Evolutionary conservation across 2,797 vertebrate genomes (phyloP).

Genomic region (Urosaurus nigricauda): DNA sequence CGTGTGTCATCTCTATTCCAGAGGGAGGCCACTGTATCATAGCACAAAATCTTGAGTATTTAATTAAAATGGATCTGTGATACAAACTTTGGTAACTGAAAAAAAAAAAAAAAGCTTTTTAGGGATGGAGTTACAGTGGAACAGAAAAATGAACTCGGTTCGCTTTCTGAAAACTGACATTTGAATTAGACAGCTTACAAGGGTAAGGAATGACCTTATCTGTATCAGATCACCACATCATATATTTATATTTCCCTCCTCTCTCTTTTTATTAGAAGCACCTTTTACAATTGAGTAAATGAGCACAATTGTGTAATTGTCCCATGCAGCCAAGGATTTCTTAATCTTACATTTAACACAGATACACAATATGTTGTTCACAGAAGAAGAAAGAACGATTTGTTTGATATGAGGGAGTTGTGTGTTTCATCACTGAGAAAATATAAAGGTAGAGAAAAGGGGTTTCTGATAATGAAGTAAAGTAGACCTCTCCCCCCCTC

Average conservation of each 20-base stretch:
- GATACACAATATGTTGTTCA: slow-evolving; percentile 46
- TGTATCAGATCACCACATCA: slow-evolving; percentile 59
- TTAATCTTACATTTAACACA: slow-evolving; percentile 57
- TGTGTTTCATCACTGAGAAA: slow-evolving; percentile 50
- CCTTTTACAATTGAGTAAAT: slow-evolving; percentile 30
- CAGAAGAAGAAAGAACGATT: slow-evolving; percentile 58
- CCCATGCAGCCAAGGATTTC: slow-evolving; percentile 47
- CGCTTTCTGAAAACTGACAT: slow-evolving; percentile 68
- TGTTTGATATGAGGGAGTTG: slow-evolving; percentile 62
- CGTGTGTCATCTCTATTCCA: too few species aligned
- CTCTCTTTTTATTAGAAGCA: slow-evolving; percentile 33
- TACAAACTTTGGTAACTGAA: slow-evolving; percentile 57
- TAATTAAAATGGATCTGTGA: slow-evolving; percentile 64
- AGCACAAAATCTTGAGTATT: slow-evolving; percentile 57
- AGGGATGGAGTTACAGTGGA: slow-evolving; percentile 50
- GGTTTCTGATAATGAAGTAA: slow-evolving; percentile 11
- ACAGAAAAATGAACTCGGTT: slow-evolving; percentile 57
- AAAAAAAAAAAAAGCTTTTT: slow-evolving; percentile 36
- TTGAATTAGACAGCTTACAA: slow-evolving; percentile 63
- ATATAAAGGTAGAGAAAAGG: slow-evolving; percentile 18
- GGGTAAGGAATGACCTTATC: slow-evolving; percentile 65
- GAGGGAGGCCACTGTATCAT: neutral
- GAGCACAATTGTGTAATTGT: slow-evolving; percentile 67
- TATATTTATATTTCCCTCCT: slow-evolving; percentile 38
- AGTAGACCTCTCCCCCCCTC: neutral